Conservation (phyloP, 1,140 invertebrate species). For the Tetragnatha versicolor region DNA sequence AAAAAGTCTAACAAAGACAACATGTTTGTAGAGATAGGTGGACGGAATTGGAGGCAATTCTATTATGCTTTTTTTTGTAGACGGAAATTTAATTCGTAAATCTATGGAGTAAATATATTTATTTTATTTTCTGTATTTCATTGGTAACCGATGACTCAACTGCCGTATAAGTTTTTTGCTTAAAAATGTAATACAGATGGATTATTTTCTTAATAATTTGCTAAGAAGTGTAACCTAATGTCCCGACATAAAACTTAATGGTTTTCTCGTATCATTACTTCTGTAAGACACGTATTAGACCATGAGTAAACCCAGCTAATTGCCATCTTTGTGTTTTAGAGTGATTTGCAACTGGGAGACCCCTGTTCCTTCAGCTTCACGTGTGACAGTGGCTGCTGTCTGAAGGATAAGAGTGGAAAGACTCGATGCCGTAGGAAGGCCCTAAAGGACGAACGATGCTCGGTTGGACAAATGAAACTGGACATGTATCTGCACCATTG, state of each 20-base stretch:
- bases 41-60: too few relatives aligned
- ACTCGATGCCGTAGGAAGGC: constrained; percentile 19
- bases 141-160: too few relatives aligned
- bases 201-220: background rate
- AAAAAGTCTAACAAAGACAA: too few relatives aligned
- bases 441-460: constrained; percentile 17
- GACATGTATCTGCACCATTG: constrained; percentile 46
- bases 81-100: too few relatives aligned
- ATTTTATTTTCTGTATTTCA: too few relatives aligned
- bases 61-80: too few relatives aligned
- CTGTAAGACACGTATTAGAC: background rate
- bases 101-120: too few relatives aligned
- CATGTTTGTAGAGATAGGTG: too few relatives aligned
- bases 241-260: too few relatives aligned
- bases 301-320: background rate
- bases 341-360: constrained; percentile 20
- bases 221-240: background rate
- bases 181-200: too few relatives aligned
- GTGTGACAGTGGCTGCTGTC: constrained; percentile 33
- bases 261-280: background rate
- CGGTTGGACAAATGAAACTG: constrained; percentile 42
- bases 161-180: too few relatives aligned
- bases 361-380: constrained; percentile 41
- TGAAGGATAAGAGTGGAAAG: constrained; percentile 19
- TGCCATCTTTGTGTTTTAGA: constrained; percentile 25